These are phyloP conservation scores for Acrobasis suavella DNA, from an alignment of 2,888 invertebrate species.

Conservation along the genomic window DNA sequence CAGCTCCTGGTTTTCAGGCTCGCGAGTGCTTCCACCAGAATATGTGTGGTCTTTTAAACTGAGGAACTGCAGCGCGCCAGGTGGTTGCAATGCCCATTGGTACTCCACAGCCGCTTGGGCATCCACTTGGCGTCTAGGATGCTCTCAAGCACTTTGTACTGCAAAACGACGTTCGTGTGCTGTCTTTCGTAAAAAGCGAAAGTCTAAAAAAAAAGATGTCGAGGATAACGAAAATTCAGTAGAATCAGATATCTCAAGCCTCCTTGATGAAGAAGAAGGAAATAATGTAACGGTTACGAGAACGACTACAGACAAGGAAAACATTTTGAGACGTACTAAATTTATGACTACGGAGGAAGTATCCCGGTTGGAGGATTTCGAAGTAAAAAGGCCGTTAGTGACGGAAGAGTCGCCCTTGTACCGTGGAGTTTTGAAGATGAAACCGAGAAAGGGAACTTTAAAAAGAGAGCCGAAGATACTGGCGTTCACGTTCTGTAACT, in stretches of 20 bases:
- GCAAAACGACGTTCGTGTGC: slow-evolving; percentile 61
- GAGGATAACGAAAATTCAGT: not conserved
- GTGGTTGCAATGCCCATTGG: slow-evolving; percentile 74
- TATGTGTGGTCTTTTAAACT: slow-evolving; percentile 65
- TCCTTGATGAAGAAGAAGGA: slow-evolving; percentile 23
- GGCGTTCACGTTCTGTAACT: slow-evolving; percentile 74
- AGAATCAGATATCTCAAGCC: slow-evolving; percentile 1
- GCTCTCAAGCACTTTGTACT: slow-evolving; percentile 71
- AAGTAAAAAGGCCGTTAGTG: not conserved
- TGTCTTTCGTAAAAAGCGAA: slow-evolving; percentile 56
- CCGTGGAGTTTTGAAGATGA: slow-evolving; percentile 48
- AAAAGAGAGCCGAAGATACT: slow-evolving; percentile 58
- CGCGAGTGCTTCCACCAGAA: slow-evolving; percentile 62
- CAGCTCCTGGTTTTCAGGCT: slow-evolving; percentile 73
- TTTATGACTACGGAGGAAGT: slow-evolving; percentile 49
- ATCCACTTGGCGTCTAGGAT: slow-evolving; percentile 73
- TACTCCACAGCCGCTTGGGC: slow-evolving; percentile 74
- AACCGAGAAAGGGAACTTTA: slow-evolving; percentile 35
- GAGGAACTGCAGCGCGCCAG: slow-evolving; percentile 66
- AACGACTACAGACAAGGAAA: slow-evolving; percentile 41
- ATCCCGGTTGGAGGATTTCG: slow-evolving; percentile 52
- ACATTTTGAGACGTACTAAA: slow-evolving; percentile 59
- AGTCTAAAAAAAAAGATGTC: slow-evolving; percentile 7
- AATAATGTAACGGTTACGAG: slow-evolving; percentile 35
- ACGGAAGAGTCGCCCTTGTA: slow-evolving; percentile 56